Percentiles rank a stretch among this genome's conserved stretches.
These are phyloP conservation scores for Mimachlamys varia DNA, from an alignment of 2,888 invertebrate species.

Conservation along the genomic window DNA sequence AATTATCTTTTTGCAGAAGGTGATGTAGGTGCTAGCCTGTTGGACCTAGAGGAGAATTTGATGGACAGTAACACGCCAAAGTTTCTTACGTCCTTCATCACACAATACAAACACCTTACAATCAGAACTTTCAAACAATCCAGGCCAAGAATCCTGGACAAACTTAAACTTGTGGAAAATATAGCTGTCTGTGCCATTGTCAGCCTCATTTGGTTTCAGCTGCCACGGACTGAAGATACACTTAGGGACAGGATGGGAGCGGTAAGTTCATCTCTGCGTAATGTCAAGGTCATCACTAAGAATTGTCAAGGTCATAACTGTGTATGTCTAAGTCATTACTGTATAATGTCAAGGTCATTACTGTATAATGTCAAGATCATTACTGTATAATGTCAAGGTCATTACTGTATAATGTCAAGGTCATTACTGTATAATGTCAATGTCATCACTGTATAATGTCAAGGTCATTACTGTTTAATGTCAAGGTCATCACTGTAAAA, in stretches of 20 bases:
- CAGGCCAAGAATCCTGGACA: conserved; percentile 88
- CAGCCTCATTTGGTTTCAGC: conserved; percentile 90
- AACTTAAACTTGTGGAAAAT: conserved; percentile 88
- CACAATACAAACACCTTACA: conserved; percentile 88
- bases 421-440: no score
- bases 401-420: no score
- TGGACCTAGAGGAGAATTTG: conserved; percentile 33
- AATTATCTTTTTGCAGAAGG: neutral
- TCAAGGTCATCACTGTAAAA: no score
- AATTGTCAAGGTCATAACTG: neutral
- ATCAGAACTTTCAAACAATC: conserved; percentile 86
- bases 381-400: no score
- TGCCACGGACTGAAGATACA: conserved; percentile 88
- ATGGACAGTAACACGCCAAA: conserved; percentile 69
- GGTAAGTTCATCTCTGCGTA: conserved; percentile 61
- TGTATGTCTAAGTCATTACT: neutral
- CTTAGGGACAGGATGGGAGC: conserved; percentile 91
- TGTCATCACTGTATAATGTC: no score
- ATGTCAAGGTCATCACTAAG: neutral
- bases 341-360: no score
- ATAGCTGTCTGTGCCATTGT: conserved; percentile 83
- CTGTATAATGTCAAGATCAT: no score
- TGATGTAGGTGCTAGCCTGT: neutral
- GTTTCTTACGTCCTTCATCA: conserved; percentile 90
- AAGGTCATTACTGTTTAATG: no score